phyloP scores from a whole-genome alignment of 2,113 vertebrate species.

The Glaucidium brasilianum region DNA sequence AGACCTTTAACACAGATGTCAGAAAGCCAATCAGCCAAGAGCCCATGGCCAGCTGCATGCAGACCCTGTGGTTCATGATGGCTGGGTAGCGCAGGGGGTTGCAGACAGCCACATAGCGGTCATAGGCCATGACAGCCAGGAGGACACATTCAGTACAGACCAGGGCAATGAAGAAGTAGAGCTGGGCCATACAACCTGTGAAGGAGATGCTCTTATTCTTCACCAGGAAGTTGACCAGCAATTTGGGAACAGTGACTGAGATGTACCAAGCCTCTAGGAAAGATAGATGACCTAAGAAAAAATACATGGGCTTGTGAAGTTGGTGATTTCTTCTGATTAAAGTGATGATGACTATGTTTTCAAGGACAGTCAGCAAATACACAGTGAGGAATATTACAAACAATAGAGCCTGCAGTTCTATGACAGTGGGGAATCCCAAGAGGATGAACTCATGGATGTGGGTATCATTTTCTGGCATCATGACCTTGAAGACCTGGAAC shows the following conservation, averaged over 20 bases:
- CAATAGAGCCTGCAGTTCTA: not conserved
- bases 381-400: not conserved
- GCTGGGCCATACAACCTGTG: slow-evolving; percentile 10
- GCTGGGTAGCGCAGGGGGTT: not conserved
- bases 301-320: slow-evolving; percentile 26
- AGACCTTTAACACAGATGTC: not conserved
- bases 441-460: not conserved
- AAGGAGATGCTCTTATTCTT: not conserved
- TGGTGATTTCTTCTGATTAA: not conserved
- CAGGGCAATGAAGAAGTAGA: slow-evolving; percentile 37
- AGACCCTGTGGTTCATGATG: not conserved
- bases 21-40: slow-evolving; percentile 1
- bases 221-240: not conserved
- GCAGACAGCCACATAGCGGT: slow-evolving; percentile 23
- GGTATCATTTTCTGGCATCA: not conserved
- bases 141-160: slow-evolving; percentile 10
- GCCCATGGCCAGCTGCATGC: not conserved
- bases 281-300: slow-evolving; percentile 39
- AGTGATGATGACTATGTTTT: not conserved
- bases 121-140: slow-evolving; percentile 22
- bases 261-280: slow-evolving; percentile 30
- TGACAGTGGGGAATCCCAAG: not conserved
- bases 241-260: not conserved
- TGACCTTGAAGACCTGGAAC: not conserved
- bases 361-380: not conserved